A percentile compares a stretch with the other conserved stretches of the same genome.
These are phyloP conservation scores for Caprella mutica DNA, from an alignment of 2,888 invertebrate genomes.

Conservation along the genomic window DNA sequence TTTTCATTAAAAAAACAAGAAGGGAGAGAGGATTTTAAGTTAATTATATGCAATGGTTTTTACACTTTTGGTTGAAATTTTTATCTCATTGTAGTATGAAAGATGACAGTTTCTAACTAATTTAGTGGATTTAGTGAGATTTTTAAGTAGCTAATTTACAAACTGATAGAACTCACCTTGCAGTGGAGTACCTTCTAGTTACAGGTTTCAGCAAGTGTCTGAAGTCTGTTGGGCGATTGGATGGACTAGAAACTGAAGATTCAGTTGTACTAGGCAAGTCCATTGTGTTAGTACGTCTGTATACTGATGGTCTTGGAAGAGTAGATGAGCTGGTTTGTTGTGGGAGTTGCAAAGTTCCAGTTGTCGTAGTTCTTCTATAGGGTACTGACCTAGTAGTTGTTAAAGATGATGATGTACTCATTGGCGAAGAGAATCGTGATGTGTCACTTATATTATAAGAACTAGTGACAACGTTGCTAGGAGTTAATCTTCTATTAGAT, in stretches of 20 bases:
- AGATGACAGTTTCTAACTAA: too few species aligned
- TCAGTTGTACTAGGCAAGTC: conserved; percentile 33
- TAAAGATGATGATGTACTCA: neutral
- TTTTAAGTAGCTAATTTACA: too few species aligned
- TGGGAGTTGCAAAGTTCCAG: neutral
- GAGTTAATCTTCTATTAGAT: too few species aligned
- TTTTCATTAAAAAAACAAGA: too few species aligned
- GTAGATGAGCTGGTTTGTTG: conserved; percentile 5
- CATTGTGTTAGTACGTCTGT: conserved; percentile 31
- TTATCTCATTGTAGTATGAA: too few species aligned
- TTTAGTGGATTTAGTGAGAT: too few species aligned
- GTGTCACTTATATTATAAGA: too few species aligned
- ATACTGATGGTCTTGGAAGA: conserved; percentile 12
- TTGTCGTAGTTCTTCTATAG: conserved; percentile 1
- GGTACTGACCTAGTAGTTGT: neutral
- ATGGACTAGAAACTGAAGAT: conserved; percentile 21
- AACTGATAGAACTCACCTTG: conserved; percentile 33
- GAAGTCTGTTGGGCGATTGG: conserved; percentile 28
- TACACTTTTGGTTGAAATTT: too few species aligned
- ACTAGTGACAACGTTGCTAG: too few species aligned
- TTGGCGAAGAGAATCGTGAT: neutral
- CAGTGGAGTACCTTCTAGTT: conserved; percentile 21
- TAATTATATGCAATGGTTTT: too few species aligned
- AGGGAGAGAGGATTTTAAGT: too few species aligned
- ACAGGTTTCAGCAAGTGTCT: conserved; percentile 22